Base-by-base conservation (phyloP, 2,888 invertebrate species). In the Pseudococcus longispinus region DNA sequence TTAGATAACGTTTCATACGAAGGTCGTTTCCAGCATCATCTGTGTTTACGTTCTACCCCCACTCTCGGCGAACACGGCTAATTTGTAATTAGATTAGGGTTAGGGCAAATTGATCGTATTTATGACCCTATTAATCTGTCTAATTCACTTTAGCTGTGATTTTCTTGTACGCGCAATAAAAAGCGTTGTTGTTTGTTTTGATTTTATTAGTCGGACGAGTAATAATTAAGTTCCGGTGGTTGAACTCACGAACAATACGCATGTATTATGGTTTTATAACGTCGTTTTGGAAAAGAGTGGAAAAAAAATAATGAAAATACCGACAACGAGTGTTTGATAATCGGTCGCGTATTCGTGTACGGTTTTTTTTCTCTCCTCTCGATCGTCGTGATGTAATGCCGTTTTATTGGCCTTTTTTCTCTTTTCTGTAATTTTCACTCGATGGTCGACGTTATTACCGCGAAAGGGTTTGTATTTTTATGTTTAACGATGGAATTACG, bases 141-240 rank as follows among this genome's bases (percentile, higher is more conserved):
- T 86, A 51, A 74, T 51, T 77, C 86, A 44, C 77, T 86, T 86
- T 80, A 86, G 77, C 86, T 86, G 86, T 86, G 86, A 86, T 86
- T 86, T n/a, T 86, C 84, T 80, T 80, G 77, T 80, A 80, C 83
- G 82, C 82, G 55, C 83, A 55, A 83, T 51, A 83, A 83, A 83
- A 51, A 46, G 65, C 42, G 29, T 86, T 70, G 70, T 60, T 74
- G 51, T 77, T 86, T 55, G 51, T 84, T 60, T 84, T 84, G 55
- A 55, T 84, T 51, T 84, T 84, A 55, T 84, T 84, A 55, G 83
- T 80, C 77, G 32, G 29, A 74, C 74, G 32, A 42, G 77, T 80
- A 80, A 80, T 80, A 80, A 80, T 80, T 80, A 80, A 80, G 77
- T 80, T 80, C 77, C 77, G 77, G 77, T 80, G 77, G 77, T 80